Percentiles rank a stretch among this genome's conserved stretches.
Evolutionary conservation across 1,140 invertebrate species (phyloP).

Genomic region (Nasonia vitripennis): DNA sequence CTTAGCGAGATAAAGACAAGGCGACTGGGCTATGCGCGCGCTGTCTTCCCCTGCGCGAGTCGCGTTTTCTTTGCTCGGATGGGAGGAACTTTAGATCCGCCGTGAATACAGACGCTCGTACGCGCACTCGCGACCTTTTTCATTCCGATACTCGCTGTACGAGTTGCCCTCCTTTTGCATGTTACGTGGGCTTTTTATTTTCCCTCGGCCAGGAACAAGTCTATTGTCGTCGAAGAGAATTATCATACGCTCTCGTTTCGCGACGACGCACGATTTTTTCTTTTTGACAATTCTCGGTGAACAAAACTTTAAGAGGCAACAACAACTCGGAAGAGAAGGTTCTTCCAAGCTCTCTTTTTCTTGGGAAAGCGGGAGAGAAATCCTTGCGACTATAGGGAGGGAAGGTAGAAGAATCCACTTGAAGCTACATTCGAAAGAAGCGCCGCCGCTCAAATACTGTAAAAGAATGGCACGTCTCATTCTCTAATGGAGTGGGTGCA

Average conservation of each 20-base stretch:
- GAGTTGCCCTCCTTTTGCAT: slow-evolving; percentile 17
- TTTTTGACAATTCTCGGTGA: too few species aligned
- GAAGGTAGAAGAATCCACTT: slow-evolving; percentile 14
- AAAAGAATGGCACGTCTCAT: not conserved
- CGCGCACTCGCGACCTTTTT: not conserved
- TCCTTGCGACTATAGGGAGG: not conserved
- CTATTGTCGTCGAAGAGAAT: slow-evolving; percentile 15
- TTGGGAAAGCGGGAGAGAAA: not conserved
- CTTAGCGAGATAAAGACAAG: slow-evolving; percentile 42
- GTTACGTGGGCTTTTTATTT: slow-evolving; percentile 2
- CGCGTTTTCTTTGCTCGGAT: not conserved
- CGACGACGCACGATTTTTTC: not conserved
- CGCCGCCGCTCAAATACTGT: not conserved
- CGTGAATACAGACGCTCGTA: not conserved
- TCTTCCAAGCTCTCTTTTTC: not conserved
- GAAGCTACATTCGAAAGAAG: slow-evolving; percentile 24
- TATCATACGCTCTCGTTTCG: not conserved
- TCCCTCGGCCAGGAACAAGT: not conserved
- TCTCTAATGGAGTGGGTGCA: slow-evolving; percentile 10
- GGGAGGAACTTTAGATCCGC: not conserved
- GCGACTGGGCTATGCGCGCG: not conserved
- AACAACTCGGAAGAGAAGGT: not conserved
- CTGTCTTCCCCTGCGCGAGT: not conserved
- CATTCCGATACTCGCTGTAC: not conserved
- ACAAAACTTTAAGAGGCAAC: too few species aligned